phyloP scores from a whole-genome alignment of 1,140 invertebrate genomes.

The Platyura marginata region DNA sequence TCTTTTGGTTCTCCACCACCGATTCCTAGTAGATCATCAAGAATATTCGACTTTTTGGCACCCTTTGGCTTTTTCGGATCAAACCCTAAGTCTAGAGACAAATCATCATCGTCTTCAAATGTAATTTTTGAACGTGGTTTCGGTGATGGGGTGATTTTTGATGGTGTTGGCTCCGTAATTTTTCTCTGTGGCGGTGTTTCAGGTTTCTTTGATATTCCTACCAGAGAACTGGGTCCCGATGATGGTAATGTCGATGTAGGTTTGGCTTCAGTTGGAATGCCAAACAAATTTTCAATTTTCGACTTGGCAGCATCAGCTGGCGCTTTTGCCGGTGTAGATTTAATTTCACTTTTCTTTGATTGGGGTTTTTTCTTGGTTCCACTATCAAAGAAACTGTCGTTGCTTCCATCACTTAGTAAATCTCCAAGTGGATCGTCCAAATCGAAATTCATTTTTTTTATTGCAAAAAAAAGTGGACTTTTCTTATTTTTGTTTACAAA shows the following conservation, averaged over 20 bases:
- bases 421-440: slow-evolving; percentile 24
- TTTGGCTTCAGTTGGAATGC: slow-evolving; percentile 8
- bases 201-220: not conserved
- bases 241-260: not conserved
- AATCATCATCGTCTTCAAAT: slow-evolving; percentile 15
- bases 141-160: not conserved
- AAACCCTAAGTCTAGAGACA: slow-evolving; percentile 16
- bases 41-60: slow-evolving; percentile 8
- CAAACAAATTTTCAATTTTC: slow-evolving; percentile 21
- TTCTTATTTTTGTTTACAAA: no score
- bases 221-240: not conserved
- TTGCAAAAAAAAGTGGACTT: no score
- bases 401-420: slow-evolving; percentile 26
- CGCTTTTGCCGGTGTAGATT: slow-evolving; percentile 11
- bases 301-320: slow-evolving; percentile 6
- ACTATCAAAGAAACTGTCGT: slow-evolving; percentile 30
- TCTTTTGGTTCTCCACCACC: slow-evolving; percentile 9
- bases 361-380: slow-evolving; percentile 12
- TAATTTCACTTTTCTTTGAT: slow-evolving; percentile 10
- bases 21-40: slow-evolving; percentile 8
- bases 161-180: not conserved
- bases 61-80: slow-evolving; percentile 21
- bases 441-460: slow-evolving; percentile 24
- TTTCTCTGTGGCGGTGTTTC: not conserved
- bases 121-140: slow-evolving; percentile 8